Evolutionary conservation across 2,797 vertebrate genomes (phyloP).

Genomic region (Poecilia gillii): DNA sequence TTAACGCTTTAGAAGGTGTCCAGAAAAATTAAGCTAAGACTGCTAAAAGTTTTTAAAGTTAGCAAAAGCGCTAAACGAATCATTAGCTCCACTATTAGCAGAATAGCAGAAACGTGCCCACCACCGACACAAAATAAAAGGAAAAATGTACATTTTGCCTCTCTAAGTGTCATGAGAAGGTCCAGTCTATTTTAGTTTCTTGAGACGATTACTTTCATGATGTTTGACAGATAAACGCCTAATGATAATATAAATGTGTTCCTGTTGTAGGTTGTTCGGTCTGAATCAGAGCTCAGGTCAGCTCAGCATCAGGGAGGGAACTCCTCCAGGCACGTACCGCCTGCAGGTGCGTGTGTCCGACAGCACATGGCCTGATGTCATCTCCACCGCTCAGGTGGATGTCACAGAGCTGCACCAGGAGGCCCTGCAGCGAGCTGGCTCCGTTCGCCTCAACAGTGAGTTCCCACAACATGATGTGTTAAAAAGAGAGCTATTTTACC

Average conservation of each 20-base stretch:
- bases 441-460: constrained; percentile 86
- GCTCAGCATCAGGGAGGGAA: constrained; percentile 84
- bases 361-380: constrained; percentile 88
- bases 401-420: constrained; percentile 84
- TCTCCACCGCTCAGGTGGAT: constrained; percentile 83
- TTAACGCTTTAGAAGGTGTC: background rate
- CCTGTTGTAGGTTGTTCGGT: constrained; percentile 81
- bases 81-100: background rate
- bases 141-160: background rate
- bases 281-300: constrained; percentile 87
- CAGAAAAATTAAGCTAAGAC: background rate
- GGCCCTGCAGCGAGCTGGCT: constrained; percentile 82
- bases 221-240: background rate
- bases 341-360: constrained; percentile 87
- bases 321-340: constrained; percentile 82
- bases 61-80: background rate
- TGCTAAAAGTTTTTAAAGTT: background rate
- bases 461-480: constrained; percentile 12
- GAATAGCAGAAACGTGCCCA: background rate
- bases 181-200: background rate
- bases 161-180: background rate
- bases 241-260: background rate
- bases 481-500: background rate
- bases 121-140: background rate
- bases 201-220: background rate